Conservation (phyloP, 2,113 vertebrate genomes). For the Amphiprion percula region DNA sequence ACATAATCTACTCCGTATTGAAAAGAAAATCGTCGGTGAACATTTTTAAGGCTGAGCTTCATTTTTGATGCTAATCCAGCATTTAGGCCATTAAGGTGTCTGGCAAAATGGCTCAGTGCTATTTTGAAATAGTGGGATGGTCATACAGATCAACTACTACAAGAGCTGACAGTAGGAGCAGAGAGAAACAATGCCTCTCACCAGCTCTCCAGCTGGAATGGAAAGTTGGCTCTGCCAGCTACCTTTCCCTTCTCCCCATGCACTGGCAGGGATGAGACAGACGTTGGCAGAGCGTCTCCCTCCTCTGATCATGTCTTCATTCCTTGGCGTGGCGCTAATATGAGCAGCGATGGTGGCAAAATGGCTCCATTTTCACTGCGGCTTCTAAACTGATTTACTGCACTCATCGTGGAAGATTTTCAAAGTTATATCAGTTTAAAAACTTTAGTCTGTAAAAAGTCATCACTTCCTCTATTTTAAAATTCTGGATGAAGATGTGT, state of each 20-base stretch:
- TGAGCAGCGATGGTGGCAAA: slow-evolving; percentile 52
- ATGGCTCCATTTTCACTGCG: slow-evolving; percentile 43
- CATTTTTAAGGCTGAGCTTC: not conserved
- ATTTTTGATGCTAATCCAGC: slow-evolving; percentile 8
- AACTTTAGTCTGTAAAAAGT: not conserved
- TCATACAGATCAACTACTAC: slow-evolving; percentile 48
- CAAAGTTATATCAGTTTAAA: not conserved
- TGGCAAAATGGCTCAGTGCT: slow-evolving; percentile 38
- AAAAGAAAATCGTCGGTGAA: slow-evolving; percentile 17
- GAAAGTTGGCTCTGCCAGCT: slow-evolving; percentile 77
- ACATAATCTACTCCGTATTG: not conserved
- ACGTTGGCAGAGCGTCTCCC: slow-evolving; percentile 61
- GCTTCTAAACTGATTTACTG: slow-evolving; percentile 26
- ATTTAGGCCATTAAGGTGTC: slow-evolving; percentile 41
- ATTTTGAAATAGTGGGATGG: slow-evolving; percentile 41
- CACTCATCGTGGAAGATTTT: slow-evolving; percentile 5
- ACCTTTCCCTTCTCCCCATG: slow-evolving; percentile 73
- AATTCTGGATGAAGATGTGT: not conserved
- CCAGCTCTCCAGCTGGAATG: slow-evolving; percentile 79
- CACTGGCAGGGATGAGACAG: slow-evolving; percentile 66
- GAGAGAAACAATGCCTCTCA: slow-evolving; percentile 72
- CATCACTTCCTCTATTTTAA: not conserved
- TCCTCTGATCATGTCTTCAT: slow-evolving; percentile 76
- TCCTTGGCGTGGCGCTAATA: slow-evolving; percentile 64
- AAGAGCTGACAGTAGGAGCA: slow-evolving; percentile 56